These are phyloP conservation scores for Thymallus thymallus DNA, from an alignment of 2,113 vertebrate species.

Conservation along the genomic window DNA sequence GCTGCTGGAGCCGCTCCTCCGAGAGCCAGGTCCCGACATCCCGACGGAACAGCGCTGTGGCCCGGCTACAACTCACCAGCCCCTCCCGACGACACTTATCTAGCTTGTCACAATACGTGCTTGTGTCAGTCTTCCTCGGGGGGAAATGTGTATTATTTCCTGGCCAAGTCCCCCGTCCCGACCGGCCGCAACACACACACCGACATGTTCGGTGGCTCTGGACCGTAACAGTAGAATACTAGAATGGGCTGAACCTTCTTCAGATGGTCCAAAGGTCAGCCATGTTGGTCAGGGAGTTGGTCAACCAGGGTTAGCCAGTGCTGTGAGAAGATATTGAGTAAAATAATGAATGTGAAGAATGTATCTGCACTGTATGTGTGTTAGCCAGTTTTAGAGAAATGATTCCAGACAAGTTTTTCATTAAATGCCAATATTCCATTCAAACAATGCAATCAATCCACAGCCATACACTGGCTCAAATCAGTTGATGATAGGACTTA, in stretches of 20 bases:
- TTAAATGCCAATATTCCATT: too few species aligned
- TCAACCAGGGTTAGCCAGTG: too few species aligned
- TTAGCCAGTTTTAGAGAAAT: too few species aligned
- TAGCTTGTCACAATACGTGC: slow-evolving; percentile 43
- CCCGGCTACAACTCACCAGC: slow-evolving; percentile 56
- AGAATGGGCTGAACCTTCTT: slow-evolving; percentile 31
- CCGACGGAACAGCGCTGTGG: slow-evolving; percentile 74
- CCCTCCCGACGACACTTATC: slow-evolving; percentile 38
- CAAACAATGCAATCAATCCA: too few species aligned
- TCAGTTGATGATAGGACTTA: too few species aligned
- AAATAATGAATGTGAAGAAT: not conserved
- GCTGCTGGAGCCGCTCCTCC: slow-evolving; percentile 95
- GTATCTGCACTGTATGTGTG: not conserved
- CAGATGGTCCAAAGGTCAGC: slow-evolving; percentile 76
- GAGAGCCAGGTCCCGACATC: slow-evolving; percentile 95
- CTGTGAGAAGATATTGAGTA: not conserved
- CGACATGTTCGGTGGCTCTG: slow-evolving; percentile 75
- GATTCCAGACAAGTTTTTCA: too few species aligned
- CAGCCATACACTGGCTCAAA: too few species aligned
- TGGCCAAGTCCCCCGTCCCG: slow-evolving; percentile 71
- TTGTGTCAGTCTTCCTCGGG: slow-evolving; percentile 45
- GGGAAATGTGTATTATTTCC: slow-evolving; percentile 70
- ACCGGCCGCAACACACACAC: slow-evolving; percentile 73
- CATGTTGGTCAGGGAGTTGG: not conserved
- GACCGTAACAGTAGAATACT: too few species aligned